Conservation (phyloP, 2,888 invertebrate species). For the Scaeva pyrastri region DNA sequence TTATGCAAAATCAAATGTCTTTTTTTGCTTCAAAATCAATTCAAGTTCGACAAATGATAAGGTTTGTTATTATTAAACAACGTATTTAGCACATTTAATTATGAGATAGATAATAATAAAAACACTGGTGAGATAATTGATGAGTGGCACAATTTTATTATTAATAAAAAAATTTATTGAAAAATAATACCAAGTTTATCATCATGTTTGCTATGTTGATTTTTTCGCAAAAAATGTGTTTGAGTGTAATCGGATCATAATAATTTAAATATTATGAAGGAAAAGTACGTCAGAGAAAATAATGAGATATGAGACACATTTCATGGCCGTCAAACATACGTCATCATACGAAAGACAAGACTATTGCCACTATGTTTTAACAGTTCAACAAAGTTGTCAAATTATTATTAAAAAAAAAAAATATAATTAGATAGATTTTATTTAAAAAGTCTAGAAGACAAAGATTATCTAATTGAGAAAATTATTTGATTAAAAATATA, state of each 20-base stretch:
- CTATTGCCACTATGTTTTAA: no score
- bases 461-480: no score
- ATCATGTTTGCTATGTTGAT: neutral
- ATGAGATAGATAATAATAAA: neutral
- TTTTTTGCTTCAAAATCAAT: conserved; percentile 8
- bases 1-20: neutral
- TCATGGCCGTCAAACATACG: no score
- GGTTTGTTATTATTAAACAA: conserved; percentile 50
- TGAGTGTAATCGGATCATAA: neutral
- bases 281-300: no score
- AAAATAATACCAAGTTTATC: neutral
- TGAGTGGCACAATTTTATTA: neutral
- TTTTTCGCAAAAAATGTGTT: neutral
- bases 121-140: neutral
- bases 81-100: conserved; percentile 4
- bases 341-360: no score
- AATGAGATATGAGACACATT: no score
- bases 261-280: neutral
- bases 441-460: no score
- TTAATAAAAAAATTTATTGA: neutral
- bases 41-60: conserved; percentile 16
- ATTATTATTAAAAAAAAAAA: no score
- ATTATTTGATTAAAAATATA: no score
- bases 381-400: no score
- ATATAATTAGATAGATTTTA: no score